Conservation (phyloP, 2,113 vertebrate species). For the Patagioenas fasciata region DNA sequence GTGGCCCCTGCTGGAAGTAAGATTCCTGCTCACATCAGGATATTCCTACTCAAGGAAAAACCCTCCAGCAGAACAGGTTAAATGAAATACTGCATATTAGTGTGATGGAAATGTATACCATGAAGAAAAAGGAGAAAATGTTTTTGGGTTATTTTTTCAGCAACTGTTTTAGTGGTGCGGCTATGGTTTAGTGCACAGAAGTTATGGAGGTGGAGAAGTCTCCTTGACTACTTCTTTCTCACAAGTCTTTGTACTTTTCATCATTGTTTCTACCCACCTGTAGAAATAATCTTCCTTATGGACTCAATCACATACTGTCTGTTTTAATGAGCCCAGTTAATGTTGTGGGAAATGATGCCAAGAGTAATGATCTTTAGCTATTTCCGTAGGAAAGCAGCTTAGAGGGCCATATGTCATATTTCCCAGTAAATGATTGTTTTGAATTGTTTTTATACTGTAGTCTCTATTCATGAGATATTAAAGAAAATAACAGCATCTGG, state of each 20-base stretch:
- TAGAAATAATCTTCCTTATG: neutral
- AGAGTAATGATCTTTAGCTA: conserved; percentile 17
- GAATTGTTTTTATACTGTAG: conserved; percentile 10
- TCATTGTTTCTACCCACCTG: conserved; percentile 30
- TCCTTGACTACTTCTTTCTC: conserved; percentile 49
- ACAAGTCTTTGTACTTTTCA: neutral
- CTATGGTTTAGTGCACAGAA: neutral
- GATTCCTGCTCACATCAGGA: neutral
- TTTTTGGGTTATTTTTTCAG: neutral
- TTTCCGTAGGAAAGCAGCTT: conserved; percentile 46
- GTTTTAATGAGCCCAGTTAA: conserved; percentile 12
- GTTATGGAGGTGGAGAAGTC: conserved; percentile 48
- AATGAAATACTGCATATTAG: neutral
- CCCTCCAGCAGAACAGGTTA: neutral
- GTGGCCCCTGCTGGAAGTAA: conserved; percentile 41
- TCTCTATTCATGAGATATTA: conserved; percentile 32
- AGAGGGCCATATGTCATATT: conserved; percentile 48
- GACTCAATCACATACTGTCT: neutral
- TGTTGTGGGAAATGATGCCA: neutral
- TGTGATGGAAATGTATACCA: neutral
- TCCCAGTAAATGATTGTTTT: conserved; percentile 41
- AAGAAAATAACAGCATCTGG: conserved; percentile 45
- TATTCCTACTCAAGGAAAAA: neutral
- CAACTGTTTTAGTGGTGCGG: neutral
- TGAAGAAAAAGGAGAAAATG: neutral